Evolutionary conservation across 1,140 invertebrate genomes (phyloP).

Genomic region (Popillia japonica): DNA sequence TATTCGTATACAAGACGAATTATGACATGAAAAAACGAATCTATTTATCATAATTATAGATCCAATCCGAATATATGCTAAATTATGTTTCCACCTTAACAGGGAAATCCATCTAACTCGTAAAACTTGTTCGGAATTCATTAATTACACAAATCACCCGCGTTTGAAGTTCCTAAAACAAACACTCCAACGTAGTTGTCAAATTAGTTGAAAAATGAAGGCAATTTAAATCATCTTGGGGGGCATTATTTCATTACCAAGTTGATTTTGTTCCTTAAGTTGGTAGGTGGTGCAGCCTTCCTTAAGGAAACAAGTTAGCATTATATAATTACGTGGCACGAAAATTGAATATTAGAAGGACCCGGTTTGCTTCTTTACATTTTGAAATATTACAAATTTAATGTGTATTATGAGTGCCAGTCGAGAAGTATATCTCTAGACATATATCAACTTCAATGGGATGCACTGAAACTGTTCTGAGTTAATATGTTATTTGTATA

Average conservation of each 20-base stretch:
- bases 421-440: too few relatives aligned
- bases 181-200: not conserved
- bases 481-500: too few relatives aligned
- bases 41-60: too few relatives aligned
- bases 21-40: too few relatives aligned
- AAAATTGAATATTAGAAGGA: conserved; percentile 16
- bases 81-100: too few relatives aligned
- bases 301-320: not conserved
- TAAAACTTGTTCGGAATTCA: too few relatives aligned
- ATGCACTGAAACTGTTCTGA: too few relatives aligned
- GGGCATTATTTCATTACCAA: conserved; percentile 3
- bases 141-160: not conserved
- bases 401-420: not conserved
- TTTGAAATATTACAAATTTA: conserved; percentile 13
- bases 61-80: too few relatives aligned
- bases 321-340: not conserved
- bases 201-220: conserved; percentile 13
- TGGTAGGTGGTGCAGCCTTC: not conserved
- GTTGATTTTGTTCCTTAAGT: not conserved
- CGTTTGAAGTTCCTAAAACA: not conserved
- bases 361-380: not conserved
- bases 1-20: too few relatives aligned
- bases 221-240: conserved; percentile 18
- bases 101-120: too few relatives aligned
- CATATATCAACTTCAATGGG: too few relatives aligned